Evolutionary conservation across 2,113 vertebrate genomes (phyloP), one percentile per base, ranked within the genome.

Genomic region (Pelecanoides urinatrix): DNA sequence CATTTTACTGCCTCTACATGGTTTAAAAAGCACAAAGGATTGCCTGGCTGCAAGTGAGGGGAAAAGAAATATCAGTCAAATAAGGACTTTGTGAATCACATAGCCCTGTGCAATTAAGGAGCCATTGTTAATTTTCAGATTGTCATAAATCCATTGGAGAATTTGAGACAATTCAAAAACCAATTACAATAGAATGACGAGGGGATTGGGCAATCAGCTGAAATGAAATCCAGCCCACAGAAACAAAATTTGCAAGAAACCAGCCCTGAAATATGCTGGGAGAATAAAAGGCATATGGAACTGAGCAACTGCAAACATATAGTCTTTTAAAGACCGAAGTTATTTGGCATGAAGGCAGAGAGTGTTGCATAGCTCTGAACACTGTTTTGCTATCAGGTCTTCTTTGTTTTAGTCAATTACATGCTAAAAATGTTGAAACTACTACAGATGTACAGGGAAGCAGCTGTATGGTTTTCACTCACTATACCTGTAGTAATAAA

Each of bases 131-230:
- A 98, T 98, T 97, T 98, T 95, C 96, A 97, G 96, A 96, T 97
- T 97, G 91, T 97, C 65, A 53, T 97, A 97, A 96, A 98, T 90
- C 85, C 97, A 97, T 92, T 94, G 92, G 95, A 97, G 96, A 98
- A 98, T 97, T 97, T 97, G 84, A 98, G 95, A 98, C 93, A 97
- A 97, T 97, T 96, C 91, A 97, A 97, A 98, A 98, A 87, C 71
- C 92, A 98, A 96, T 97, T 98, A 97, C 78, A 97, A 91, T 53
- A 96, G 96, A 97, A 98, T 91, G 95, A 98, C 97, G 97, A 98
- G 82, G 63, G 88, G 96, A 97, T 95, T 96, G 92, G 91, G 95
- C 96, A 98, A 98, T 98, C 96, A 94, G 88, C 66, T 93, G 93
- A 97, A 97, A 97, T 95, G 61, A 98, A 98, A 98, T 97, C 89